phyloP scores from a whole-genome alignment of 2,888 invertebrate species.

The Brachypterus glaber region DNA sequence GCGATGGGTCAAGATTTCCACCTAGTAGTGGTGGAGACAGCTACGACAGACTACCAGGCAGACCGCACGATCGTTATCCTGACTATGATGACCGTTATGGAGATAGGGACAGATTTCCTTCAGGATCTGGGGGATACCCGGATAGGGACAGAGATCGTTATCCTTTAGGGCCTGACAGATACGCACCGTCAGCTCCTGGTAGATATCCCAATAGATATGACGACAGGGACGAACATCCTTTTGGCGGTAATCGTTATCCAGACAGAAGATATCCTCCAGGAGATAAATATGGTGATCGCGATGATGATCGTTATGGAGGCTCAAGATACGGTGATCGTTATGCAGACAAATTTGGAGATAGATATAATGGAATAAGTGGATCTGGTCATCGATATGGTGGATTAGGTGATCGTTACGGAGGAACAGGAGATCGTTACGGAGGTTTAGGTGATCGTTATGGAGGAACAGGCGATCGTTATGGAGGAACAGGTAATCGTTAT shows the following conservation, averaged over 20 bases:
- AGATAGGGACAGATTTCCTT: slow-evolving; percentile 38
- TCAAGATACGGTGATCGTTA: slow-evolving; percentile 36
- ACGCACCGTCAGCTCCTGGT: slow-evolving; percentile 30
- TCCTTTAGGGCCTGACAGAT: slow-evolving; percentile 35
- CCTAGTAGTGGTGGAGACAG: slow-evolving; percentile 32
- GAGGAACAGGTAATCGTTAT: slow-evolving; percentile 18
- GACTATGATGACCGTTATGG: slow-evolving; percentile 22
- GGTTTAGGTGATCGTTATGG: slow-evolving; percentile 15
- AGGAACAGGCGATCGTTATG: slow-evolving; percentile 35
- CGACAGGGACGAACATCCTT: slow-evolving; percentile 18
- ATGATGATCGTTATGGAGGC: slow-evolving; percentile 30
- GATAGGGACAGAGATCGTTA: slow-evolving; percentile 28
- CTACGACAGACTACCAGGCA: slow-evolving; percentile 16
- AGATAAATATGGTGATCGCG: slow-evolving; percentile 28
- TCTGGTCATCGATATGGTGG: slow-evolving; percentile 34
- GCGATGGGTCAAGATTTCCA: slow-evolving; percentile 28
- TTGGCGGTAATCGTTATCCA: slow-evolving; percentile 30
- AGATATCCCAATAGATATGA: slow-evolving; percentile 39
- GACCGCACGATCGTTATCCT: slow-evolving; percentile 21
- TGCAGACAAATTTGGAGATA: slow-evolving; percentile 28
- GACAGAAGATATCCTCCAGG: slow-evolving; percentile 24
- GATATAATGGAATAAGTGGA: slow-evolving; percentile 35
- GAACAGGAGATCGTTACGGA: slow-evolving; percentile 18
- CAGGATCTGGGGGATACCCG: slow-evolving; percentile 32
- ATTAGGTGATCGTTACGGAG: slow-evolving; percentile 23